Evolutionary conservation across 23 tunicate genomes (phyloP), one percentile per base, ranked within the genome.

Genomic region (Phallusia fumigata): DNA sequence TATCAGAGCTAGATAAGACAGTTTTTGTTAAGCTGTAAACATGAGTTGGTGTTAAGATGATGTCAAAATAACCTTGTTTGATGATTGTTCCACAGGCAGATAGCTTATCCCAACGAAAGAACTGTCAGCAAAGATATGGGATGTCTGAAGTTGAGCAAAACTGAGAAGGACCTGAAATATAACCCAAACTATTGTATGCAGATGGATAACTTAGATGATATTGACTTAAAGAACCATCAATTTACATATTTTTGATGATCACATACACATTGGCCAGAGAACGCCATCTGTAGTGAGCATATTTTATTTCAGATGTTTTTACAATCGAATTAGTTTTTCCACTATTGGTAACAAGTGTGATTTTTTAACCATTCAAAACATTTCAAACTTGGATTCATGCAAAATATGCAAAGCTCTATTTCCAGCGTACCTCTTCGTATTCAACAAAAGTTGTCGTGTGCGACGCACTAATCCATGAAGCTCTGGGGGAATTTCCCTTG

Each of bases 91-190:
- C n/a, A 18, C 74, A 35, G 90, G 83, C 30, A 32, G 33, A 81
- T 87, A 87, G 10, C 65, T 24, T 12, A 87, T 87, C 0, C 91
- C 91, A 75, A 87, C 47, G 44, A 80, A 87, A 22, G 82, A 64
- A 31, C 52, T 35, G 78, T 81, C 64, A n/a, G 76, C 82, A 76
- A 87, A 87, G 3, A 87, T 52, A 34, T 87, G 82, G 15, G 91
- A 78, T 6, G 36, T 33, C 33, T 81, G 31, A 8, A 87, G 53
- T 64, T 81, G 86, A 19, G 65, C 34, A n/a, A 64, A 58, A 33
- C 65, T 53, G 8, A 88, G 76, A 64, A 88, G 35, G n/a, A 83
- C 87, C 92, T 88, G 74, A 40, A 40, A 40, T 40, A 40, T 40
- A 10, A n/a, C n/a, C n/a, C 47, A 40, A 40, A 40, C 8, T 10